A percentile compares a stretch with the other conserved stretches of the same genome.
phyloP scores from a whole-genome alignment of 2,888 invertebrate genomes.

The Eudasyphora cyanicolor region DNA sequence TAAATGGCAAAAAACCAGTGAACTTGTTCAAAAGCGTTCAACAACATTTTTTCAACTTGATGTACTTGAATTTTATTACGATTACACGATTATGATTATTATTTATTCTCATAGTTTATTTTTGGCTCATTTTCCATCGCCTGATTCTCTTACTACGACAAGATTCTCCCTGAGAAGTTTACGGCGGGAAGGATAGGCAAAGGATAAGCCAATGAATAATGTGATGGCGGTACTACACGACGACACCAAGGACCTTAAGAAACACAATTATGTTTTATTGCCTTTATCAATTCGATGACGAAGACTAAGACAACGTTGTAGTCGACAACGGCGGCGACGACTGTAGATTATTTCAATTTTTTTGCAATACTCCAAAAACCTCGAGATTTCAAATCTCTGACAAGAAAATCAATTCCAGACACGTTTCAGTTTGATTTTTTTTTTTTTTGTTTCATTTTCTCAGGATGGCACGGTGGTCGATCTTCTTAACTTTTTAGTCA shows the following conservation, averaged over 20 bases:
- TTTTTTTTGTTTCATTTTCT: not conserved
- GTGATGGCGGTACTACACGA: too few species aligned
- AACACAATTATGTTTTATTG: slow-evolving; percentile 60
- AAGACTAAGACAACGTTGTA: too few species aligned
- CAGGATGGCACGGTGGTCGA: not conserved
- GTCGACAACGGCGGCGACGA: not conserved
- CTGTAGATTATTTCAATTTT: slow-evolving; percentile 13
- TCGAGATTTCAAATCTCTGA: slow-evolving; percentile 24
- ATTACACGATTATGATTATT: slow-evolving; percentile 42
- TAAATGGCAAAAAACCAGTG: slow-evolving; percentile 47
- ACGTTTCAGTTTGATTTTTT: too few species aligned
- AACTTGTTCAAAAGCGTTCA: slow-evolving; percentile 62
- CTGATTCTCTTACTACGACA: not conserved
- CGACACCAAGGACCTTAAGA: not conserved
- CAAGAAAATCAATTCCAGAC: slow-evolving; percentile 57
- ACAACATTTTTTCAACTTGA: slow-evolving; percentile 61
- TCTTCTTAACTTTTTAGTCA: slow-evolving; percentile 32
- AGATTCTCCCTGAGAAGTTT: too few species aligned
- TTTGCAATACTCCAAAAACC: not conserved
- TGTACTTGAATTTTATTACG: slow-evolving; percentile 63
- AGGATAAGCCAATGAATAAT: too few species aligned
- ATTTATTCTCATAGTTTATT: slow-evolving; percentile 39
- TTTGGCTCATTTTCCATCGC: not conserved
- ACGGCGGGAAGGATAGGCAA: too few species aligned
- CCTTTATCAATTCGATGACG: slow-evolving; percentile 45